These are phyloP conservation scores for Cybosia mesomella DNA, from an alignment of 2,888 invertebrate species.

Conservation along the genomic window DNA sequence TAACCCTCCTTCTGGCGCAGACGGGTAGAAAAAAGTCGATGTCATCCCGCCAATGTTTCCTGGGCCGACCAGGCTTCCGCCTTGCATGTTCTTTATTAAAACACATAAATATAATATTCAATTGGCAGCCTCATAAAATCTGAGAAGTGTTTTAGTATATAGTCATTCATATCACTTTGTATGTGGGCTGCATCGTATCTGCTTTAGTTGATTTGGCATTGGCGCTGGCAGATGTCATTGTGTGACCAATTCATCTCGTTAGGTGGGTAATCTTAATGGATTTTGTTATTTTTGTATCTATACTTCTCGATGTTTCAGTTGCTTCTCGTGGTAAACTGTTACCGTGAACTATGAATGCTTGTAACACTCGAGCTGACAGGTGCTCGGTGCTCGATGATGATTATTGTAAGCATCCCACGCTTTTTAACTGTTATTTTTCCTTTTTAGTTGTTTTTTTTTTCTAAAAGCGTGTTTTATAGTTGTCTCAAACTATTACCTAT, in stretches of 20 bases:
- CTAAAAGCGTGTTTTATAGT: too few species aligned
- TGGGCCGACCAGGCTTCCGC: too few species aligned
- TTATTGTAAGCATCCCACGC: too few species aligned
- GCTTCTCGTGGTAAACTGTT: not conserved
- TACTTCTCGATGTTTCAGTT: not conserved
- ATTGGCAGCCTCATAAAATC: constrained; percentile 31
- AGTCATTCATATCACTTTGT: constrained; percentile 36
- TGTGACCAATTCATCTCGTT: constrained; percentile 15
- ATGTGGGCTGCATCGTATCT: constrained; percentile 39
- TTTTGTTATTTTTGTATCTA: not conserved
- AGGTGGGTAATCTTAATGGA: not conserved
- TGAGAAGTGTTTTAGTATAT: constrained; percentile 27
- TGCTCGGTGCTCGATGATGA: too few species aligned
- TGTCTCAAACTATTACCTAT: too few species aligned
- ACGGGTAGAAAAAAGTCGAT: too few species aligned
- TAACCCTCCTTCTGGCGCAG: too few species aligned
- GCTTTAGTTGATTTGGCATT: constrained; percentile 65
- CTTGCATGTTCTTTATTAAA: not conserved
- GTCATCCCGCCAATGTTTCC: too few species aligned
- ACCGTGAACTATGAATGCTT: not conserved
- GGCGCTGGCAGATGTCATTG: constrained; percentile 39
- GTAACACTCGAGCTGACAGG: too few species aligned
- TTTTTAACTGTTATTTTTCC: too few species aligned
- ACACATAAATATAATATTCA: not conserved
- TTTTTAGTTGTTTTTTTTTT: not conserved